Evolutionary conservation across 2,888 invertebrate species (phyloP).

Genomic region (Patella pellucida): DNA sequence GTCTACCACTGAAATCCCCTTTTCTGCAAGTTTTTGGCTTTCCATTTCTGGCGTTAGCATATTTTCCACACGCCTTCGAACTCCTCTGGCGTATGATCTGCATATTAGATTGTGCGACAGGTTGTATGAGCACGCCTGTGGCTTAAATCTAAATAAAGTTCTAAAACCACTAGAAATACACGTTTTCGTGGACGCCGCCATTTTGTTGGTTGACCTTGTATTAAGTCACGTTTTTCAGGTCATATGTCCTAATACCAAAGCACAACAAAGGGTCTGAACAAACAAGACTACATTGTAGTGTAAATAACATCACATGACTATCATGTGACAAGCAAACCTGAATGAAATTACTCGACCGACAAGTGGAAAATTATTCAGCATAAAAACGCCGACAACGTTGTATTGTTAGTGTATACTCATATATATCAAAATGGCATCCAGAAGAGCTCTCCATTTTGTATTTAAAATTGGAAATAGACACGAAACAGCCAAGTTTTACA

Average conservation of each 20-base stretch:
- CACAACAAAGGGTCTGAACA: too few relatives aligned
- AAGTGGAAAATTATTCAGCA: background rate
- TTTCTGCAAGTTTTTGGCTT: conserved; percentile 12
- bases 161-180: conserved; percentile 15
- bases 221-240: too few relatives aligned
- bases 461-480: conserved; percentile 94
- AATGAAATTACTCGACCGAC: background rate
- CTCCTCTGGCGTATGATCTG: conserved; percentile 31
- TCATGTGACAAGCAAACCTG: conserved; percentile 13
- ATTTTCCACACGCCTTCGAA: conserved; percentile 22
- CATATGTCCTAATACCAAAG: too few relatives aligned
- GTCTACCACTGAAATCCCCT: conserved; percentile 18
- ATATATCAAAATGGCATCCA: conserved; percentile 42
- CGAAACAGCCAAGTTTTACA: conserved; percentile 88
- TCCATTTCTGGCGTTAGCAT: conserved; percentile 28
- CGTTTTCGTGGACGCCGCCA: conserved; percentile 34
- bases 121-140: background rate
- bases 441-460: conserved; percentile 92
- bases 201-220: background rate
- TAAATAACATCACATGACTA: conserved; percentile 23
- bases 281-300: too few relatives aligned
- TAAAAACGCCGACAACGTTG: too few relatives aligned
- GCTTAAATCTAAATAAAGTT: background rate
- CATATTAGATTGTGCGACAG: background rate
- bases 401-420: too few relatives aligned